These are phyloP conservation scores for Pampusana beccarii DNA, from an alignment of 2,113 vertebrate genomes.

Conservation along the genomic window DNA sequence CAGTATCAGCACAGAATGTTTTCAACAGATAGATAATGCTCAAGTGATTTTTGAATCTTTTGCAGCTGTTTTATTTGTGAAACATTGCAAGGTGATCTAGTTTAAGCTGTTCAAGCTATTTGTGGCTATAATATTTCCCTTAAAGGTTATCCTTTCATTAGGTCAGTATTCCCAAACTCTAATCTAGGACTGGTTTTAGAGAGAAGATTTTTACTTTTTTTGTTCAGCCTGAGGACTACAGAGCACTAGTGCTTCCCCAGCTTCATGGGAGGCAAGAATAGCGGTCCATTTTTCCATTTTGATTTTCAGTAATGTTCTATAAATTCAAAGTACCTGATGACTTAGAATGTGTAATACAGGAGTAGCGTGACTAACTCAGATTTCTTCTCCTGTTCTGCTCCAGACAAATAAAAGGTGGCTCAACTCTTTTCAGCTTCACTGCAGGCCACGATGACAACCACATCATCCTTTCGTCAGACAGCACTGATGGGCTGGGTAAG, in stretches of 20 bases:
- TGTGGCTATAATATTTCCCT: background rate
- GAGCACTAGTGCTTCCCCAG: background rate
- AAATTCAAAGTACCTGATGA: background rate
- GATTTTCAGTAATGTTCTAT: background rate
- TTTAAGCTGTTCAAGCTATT: background rate
- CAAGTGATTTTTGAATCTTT: background rate
- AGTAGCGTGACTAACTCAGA: background rate
- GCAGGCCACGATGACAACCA: background rate
- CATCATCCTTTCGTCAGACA: background rate
- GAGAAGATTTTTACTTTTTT: background rate
- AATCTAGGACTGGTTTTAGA: background rate
- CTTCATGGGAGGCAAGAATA: background rate
- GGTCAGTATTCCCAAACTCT: background rate
- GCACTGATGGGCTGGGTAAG: background rate
- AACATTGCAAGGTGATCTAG: background rate
- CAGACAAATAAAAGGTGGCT: background rate
- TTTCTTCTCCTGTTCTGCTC: background rate
- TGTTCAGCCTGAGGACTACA: background rate
- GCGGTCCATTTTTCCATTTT: background rate
- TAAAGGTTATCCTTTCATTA: background rate
- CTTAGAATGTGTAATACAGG: background rate
- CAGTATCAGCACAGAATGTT: background rate
- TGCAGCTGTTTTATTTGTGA: background rate
- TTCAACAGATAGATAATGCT: background rate
- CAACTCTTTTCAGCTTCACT: background rate